Conservation (phyloP, 2,113 vertebrate genomes). For the Aphyosemion australe region DNA sequence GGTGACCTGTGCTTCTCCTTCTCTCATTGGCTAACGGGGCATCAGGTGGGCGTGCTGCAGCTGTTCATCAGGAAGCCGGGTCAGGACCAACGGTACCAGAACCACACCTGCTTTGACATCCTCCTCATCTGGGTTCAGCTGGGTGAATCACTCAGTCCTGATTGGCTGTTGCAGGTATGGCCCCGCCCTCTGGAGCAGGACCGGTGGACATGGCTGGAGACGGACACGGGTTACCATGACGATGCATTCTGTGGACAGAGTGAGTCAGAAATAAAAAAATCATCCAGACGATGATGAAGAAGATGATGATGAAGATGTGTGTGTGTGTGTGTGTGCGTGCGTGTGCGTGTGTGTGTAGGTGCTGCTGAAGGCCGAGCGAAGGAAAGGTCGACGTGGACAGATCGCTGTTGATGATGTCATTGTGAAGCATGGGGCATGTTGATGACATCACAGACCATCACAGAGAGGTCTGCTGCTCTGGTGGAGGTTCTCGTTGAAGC, state of each 20-base stretch:
- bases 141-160: not conserved
- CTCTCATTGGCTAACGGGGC: constrained; percentile 84
- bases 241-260: constrained; percentile 79
- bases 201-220: constrained; percentile 86
- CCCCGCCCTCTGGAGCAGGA: constrained; percentile 86
- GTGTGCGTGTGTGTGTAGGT: constrained; percentile 38
- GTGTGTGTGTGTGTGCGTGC: not conserved
- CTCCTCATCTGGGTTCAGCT: not conserved
- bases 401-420: constrained; percentile 60
- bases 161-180: constrained; percentile 67
- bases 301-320: not conserved
- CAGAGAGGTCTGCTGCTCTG: not conserved
- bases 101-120: fast-evolving
- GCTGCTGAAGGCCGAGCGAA: constrained; percentile 57
- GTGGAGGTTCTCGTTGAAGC: not conserved
- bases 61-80: constrained; percentile 81
- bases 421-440: constrained; percentile 48
- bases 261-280: constrained; percentile 63
- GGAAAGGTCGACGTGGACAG: constrained; percentile 39
- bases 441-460: constrained; percentile 40
- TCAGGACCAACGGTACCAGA: constrained; percentile 44
- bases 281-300: not conserved
- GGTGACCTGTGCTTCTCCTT: constrained; percentile 87
- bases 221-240: constrained; percentile 83
- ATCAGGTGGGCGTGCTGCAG: constrained; percentile 83